Base-by-base conservation (phyloP, 2,797 vertebrate genomes). In the Phaenicophaeus curvirostris region DNA sequence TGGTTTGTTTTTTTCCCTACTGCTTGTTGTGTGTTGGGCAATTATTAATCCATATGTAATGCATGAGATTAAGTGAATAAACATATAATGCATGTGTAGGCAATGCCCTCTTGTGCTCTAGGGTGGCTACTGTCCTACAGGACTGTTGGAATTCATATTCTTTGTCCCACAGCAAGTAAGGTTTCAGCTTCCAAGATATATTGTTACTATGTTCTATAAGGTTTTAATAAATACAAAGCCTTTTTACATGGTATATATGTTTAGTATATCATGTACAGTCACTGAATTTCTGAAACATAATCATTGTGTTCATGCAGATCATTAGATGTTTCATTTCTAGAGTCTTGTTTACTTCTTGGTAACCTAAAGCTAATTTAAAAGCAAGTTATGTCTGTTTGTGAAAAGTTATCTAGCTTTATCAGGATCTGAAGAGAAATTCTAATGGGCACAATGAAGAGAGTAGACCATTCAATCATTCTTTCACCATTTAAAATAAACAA, bases 221-320 rank as follows among this genome's bases (percentile, higher is more conserved):
- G 90, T 95, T 97, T 97, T 96, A 96, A 95, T 97, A 98, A 97
- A 98, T 97, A 96, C 91, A 96, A 94, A 97, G 96, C 93, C 96
- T 96, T 92, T 89, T 97, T 97, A 97, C 73, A 97, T 92, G 92
- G 95, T 96, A 85, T 97, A 96, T 96, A 92, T 94, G 82, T 96
- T 98, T 97, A 97, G 91, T 95, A 97, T 97, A 96, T 96, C 96
- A 97, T 93, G 95, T 96, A 98, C 76, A 96, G 90, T 95, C 84
- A 96, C 93, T 97, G 97, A 88, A 85, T 96, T 97, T 97, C 95
- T 94, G 96, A 95, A 97, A 97, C 84, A 83, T 95, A 97, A 89
- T 96, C 94, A 95, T 97, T 68, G 79, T 96, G 93, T 97, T 97
- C 98, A 98, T 97, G 98, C 97, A 98, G 96, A 96, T 96, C 96